phyloP scores from a whole-genome alignment of 2,888 invertebrate genomes.

The Andrena chrysosceles region DNA sequence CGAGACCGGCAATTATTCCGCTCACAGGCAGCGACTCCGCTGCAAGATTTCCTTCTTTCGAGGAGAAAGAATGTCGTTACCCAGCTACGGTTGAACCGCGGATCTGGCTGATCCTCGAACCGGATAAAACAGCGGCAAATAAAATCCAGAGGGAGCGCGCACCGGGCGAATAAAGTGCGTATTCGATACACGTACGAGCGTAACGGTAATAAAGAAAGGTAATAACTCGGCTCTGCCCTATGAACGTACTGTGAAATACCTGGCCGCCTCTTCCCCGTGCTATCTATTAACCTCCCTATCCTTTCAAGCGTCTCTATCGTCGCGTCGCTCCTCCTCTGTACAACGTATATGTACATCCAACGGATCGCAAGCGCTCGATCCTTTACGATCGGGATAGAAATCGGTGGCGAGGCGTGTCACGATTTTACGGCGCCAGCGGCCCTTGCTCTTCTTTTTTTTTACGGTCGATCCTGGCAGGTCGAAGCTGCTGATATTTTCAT shows the following conservation, averaged over 20 bases:
- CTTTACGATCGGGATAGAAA: constrained; percentile 53
- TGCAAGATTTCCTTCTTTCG: not conserved
- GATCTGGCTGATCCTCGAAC: constrained; percentile 2
- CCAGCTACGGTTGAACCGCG: constrained; percentile 10
- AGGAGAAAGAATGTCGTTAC: not conserved
- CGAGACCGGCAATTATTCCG: not conserved
- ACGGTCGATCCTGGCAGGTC: constrained; percentile 1
- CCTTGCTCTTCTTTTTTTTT: not conserved
- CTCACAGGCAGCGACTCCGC: not conserved
- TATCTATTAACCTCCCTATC: constrained; percentile 55
- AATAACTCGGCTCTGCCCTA: constrained; percentile 64
- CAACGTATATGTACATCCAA: not conserved
- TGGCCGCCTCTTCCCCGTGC: constrained; percentile 21
- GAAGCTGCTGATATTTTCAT: constrained; percentile 45
- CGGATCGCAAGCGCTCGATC: not conserved
- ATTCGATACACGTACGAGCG: constrained; percentile 76
- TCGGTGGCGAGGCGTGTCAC: constrained; percentile 33
- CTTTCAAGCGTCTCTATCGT: not conserved
- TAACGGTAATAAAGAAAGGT: constrained; percentile 72
- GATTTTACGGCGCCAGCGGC: constrained; percentile 35
- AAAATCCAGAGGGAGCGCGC: constrained; percentile 43
- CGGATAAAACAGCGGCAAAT: constrained; percentile 40
- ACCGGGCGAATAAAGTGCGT: constrained; percentile 64
- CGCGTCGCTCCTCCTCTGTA: not conserved
- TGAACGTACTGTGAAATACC: constrained; percentile 43